Evolutionary conservation across 2,113 vertebrate genomes (phyloP).

Genomic region (Phocoena sinus): DNA sequence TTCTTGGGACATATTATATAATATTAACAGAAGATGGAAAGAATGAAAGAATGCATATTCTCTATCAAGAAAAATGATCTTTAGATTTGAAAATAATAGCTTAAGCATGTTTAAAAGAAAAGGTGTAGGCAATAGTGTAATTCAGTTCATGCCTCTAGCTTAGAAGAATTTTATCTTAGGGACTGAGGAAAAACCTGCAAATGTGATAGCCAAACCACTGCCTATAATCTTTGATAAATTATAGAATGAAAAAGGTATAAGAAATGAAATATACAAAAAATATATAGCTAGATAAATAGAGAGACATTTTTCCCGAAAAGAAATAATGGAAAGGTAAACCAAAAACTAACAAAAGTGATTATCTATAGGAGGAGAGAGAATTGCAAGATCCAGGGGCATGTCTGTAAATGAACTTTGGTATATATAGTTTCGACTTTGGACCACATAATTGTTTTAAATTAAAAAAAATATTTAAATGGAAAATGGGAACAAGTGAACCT

Average conservation of each 20-base stretch:
- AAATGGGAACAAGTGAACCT: neutral
- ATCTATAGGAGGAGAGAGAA: neutral
- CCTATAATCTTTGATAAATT: neutral
- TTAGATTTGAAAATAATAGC: constrained; percentile 31
- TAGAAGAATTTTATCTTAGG: neutral
- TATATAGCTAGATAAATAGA: neutral
- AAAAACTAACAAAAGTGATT: neutral
- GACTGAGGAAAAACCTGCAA: neutral
- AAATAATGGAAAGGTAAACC: neutral
- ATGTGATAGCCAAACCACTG: neutral
- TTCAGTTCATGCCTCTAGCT: neutral
- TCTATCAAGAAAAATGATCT: constrained; percentile 13
- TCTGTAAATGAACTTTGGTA: neutral
- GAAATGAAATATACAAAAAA: neutral
- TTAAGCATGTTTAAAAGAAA: neutral
- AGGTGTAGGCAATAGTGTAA: neutral
- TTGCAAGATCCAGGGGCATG: neutral
- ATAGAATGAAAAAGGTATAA: neutral
- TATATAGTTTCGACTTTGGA: neutral
- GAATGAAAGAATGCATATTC: neutral
- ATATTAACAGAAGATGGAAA: neutral
- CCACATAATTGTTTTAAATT: neutral
- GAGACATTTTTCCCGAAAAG: neutral
- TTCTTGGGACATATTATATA: neutral
- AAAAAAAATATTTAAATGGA: neutral